Conservation (phyloP, 2,888 invertebrate species). For the Conomelus anceps region DNA sequence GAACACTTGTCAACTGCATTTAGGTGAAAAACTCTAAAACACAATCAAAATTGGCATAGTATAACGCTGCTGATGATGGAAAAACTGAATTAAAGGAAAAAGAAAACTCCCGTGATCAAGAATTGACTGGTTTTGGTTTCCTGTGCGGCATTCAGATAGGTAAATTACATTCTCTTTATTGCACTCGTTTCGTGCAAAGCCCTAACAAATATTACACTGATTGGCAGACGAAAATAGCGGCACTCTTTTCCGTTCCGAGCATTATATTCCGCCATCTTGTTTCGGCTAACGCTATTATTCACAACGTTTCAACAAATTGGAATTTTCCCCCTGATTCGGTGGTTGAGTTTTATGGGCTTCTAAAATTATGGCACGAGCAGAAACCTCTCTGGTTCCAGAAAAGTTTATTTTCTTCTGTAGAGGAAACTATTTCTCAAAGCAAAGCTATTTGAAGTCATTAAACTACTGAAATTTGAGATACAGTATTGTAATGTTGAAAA, state of each 20-base stretch:
- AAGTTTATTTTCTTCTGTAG: too few relatives aligned
- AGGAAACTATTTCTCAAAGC: too few relatives aligned
- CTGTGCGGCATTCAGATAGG: background rate
- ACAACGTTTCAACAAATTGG: background rate
- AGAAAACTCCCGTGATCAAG: background rate
- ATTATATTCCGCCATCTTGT: background rate
- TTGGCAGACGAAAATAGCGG: background rate
- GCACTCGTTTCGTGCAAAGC: background rate
- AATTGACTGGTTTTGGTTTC: background rate
- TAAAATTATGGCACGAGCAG: background rate
- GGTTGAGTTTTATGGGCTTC: background rate
- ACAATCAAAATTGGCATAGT: too few relatives aligned
- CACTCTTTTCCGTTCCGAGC: background rate
- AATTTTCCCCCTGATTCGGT: background rate
- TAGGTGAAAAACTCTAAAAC: too few relatives aligned
- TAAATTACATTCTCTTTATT: background rate
- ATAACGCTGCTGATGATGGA: background rate
- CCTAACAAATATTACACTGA: background rate
- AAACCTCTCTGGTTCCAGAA: background rate
- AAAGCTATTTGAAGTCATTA: too few relatives aligned
- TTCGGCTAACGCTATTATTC: background rate
- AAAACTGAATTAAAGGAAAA: background rate
- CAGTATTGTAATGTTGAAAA: too few relatives aligned
- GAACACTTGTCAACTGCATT: too few relatives aligned
- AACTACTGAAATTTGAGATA: too few relatives aligned